phyloP scores from a whole-genome alignment of 2,113 vertebrate genomes.

The Hemiscyllium ocellatum region DNA sequence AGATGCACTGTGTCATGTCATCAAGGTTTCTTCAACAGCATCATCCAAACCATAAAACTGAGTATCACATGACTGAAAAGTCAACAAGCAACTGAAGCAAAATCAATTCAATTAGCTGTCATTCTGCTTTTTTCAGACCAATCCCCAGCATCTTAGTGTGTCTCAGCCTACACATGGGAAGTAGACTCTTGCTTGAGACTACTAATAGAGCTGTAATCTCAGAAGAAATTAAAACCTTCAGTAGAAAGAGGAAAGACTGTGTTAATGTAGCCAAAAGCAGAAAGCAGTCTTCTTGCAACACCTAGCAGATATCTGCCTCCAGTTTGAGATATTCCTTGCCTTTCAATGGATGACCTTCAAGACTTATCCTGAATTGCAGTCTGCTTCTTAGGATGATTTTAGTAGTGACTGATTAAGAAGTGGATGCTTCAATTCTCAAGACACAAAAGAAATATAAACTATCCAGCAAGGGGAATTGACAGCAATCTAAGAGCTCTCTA shows the following conservation, averaged over 20 bases:
- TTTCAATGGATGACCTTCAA: constrained; percentile 11
- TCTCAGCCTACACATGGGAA: neutral
- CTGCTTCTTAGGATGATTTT: neutral
- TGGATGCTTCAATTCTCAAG: neutral
- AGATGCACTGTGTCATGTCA: neutral
- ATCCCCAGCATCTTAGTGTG: neutral
- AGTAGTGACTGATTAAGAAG: neutral
- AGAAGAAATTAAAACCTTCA: neutral
- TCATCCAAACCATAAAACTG: neutral
- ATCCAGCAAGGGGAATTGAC: neutral
- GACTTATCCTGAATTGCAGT: neutral
- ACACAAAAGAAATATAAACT: neutral
- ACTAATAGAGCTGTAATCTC: neutral
- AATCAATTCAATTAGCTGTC: neutral
- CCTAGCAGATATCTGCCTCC: neutral
- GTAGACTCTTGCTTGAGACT: neutral
- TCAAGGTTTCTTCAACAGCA: neutral
- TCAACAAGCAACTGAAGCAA: neutral
- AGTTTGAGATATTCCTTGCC: neutral
- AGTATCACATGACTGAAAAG: neutral
- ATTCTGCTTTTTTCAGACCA: neutral
- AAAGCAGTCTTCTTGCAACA: neutral
- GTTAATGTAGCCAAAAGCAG: neutral
- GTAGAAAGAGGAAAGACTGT: neutral
- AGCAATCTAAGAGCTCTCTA: neutral